phyloP scores from a whole-genome alignment of 2,797 vertebrate species.

The Strix occidentalis region DNA sequence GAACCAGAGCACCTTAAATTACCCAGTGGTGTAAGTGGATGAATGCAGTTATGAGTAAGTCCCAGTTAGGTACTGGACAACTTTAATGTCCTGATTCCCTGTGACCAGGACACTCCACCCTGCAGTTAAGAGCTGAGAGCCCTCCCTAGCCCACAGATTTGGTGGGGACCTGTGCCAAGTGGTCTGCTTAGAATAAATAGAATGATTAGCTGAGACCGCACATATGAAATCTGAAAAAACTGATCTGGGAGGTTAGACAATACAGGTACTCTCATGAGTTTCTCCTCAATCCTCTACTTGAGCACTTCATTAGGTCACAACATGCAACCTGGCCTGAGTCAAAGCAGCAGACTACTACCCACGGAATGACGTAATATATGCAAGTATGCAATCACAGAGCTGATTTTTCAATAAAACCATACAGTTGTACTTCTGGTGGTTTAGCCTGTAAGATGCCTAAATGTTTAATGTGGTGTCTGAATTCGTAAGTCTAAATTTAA shows the following conservation, averaged over 20 bases:
- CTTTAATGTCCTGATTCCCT: neutral
- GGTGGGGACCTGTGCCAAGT: too few relatives aligned
- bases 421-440: neutral
- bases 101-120: neutral
- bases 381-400: neutral
- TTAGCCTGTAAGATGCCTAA: neutral
- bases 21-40: neutral
- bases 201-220: neutral
- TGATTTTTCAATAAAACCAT: neutral
- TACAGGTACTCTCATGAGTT: neutral
- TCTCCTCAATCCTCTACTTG: neutral
- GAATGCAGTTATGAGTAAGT: neutral
- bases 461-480: neutral
- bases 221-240: fast-evolving
- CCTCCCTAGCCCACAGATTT: fast-evolving
- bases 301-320: neutral
- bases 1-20: neutral
- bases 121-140: neutral
- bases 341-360: neutral
- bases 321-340: neutral
- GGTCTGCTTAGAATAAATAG: neutral
- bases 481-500: neutral
- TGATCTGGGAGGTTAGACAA: neutral
- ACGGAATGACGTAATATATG: fast-evolving
- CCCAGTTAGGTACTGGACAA: neutral